Evolutionary conservation across 1,140 invertebrate genomes (phyloP).

Genomic region (Lepidurus couesii): DNA sequence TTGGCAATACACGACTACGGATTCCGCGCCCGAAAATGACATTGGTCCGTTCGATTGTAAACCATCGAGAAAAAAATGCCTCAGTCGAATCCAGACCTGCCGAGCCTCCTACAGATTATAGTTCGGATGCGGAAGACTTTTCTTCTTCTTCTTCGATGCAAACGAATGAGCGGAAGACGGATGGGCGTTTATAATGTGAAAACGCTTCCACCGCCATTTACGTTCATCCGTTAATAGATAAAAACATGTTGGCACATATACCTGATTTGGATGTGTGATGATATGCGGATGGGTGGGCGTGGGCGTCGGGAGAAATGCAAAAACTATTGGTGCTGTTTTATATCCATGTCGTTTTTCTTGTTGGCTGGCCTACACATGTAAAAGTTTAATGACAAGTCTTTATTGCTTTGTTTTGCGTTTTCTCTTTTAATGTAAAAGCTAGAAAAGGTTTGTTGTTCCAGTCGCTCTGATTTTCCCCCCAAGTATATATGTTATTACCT

Average conservation of each 20-base stretch:
- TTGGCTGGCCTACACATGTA: neutral
- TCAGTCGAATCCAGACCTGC: neutral
- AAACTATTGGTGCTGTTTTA: constrained; percentile 9
- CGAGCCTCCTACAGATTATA: constrained; percentile 21
- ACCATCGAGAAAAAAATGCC: neutral
- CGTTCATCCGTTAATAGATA: neutral
- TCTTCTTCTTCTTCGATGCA: neutral
- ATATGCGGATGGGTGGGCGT: neutral
- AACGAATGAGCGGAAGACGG: neutral
- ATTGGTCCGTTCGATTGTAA: neutral
- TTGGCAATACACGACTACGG: neutral
- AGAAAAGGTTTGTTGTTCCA: no score
- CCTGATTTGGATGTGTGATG: constrained; percentile 1
- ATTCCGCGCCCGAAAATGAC: constrained; percentile 18
- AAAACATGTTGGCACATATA: neutral
- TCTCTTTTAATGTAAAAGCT: no score
- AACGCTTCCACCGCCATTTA: neutral
- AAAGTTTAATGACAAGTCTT: neutral
- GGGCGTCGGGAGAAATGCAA: constrained; percentile 2
- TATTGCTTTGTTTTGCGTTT: no score
- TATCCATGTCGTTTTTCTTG: neutral
- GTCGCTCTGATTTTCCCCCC: neutral
- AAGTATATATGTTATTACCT: constrained; percentile 7
- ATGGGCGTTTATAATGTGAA: neutral
- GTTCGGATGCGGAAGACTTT: constrained; percentile 1